Base-by-base conservation (phyloP, 2,797 vertebrate genomes). In the Cirrhinus molitorella region DNA sequence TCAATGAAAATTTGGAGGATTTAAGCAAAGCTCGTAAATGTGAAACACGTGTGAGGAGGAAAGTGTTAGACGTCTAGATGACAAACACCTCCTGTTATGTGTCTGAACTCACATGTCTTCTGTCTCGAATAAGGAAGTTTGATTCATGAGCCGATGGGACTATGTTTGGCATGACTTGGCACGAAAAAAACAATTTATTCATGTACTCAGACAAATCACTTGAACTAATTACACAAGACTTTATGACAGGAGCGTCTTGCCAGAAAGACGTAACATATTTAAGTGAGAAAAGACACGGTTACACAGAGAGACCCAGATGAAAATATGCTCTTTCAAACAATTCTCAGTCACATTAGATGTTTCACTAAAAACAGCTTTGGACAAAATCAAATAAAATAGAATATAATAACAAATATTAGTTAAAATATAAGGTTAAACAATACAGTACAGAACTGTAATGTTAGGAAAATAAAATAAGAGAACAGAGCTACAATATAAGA, bases 91-190 rank as follows among this genome's bases (percentile, higher is more conserved):
- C 53, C 53, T 75, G 53, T 75, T 43, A 75, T 75, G 73, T 59
- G 73, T 53, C 53, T 75, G 65, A 80, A 68, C 65, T 40, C 78
- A 68, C 31, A 77, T 55, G 65, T 59, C 70, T 47, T 57, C 63
- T 40, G 51, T 75, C 49, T 57, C 23, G 4, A 21, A 45, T 31
- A 47, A 34, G 55, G 43, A n/a, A 47, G 73, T 43, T 66, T 83
- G 81, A 83, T 66, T 47, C 81, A 83, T 45, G 34, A 43, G 55
- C n/a, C 37, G 79, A 80, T 71, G 37, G 59, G 49, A 86, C 70
- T 66, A 59, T 43, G 68, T 77, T 57, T 78, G 66, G 78, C 67
- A 61, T 43, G 40, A 67, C 61, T 74, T 75, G 71, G 57, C 59
- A 75, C 14, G 61, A 77, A 59, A 43, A 74, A 47, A 75, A 43